phyloP scores from a whole-genome alignment of 2,888 invertebrate species.

The Tinea pellionella region DNA sequence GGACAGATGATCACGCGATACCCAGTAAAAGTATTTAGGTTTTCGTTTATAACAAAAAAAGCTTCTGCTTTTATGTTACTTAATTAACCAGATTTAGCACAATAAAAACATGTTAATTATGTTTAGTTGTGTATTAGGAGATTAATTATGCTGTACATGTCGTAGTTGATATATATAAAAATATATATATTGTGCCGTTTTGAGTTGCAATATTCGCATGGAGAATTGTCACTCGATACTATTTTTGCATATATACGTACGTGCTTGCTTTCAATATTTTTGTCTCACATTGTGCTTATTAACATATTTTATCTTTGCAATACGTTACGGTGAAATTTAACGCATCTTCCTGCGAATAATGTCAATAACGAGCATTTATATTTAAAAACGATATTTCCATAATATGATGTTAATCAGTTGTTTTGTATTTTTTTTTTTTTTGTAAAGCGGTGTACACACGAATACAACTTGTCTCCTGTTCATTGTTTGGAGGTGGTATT shows the following conservation, averaged over 20 bases:
- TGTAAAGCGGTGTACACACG: background rate
- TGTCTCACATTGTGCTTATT: constrained; percentile 12
- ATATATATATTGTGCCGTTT: constrained; percentile 1
- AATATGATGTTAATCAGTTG: background rate
- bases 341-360: constrained; percentile 12
- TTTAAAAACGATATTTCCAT: background rate
- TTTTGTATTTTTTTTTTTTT: background rate
- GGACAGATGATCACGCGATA: constrained; percentile 20
- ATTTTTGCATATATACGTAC: background rate
- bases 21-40: constrained; percentile 7
- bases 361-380: constrained; percentile 5
- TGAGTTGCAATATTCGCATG: constrained; percentile 14
- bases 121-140: background rate
- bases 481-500: background rate
- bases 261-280: constrained; percentile 12
- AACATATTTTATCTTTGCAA: background rate
- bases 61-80: constrained; percentile 2
- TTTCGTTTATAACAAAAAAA: constrained; percentile 4
- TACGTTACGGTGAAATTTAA: background rate
- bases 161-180: background rate
- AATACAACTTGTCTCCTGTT: constrained; percentile 5
- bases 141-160: background rate
- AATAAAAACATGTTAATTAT: background rate
- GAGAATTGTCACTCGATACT: constrained; percentile 8
- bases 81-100: background rate